Evolutionary conservation across 2,888 invertebrate species (phyloP).

Genomic region (Habroteleia sp.): DNA sequence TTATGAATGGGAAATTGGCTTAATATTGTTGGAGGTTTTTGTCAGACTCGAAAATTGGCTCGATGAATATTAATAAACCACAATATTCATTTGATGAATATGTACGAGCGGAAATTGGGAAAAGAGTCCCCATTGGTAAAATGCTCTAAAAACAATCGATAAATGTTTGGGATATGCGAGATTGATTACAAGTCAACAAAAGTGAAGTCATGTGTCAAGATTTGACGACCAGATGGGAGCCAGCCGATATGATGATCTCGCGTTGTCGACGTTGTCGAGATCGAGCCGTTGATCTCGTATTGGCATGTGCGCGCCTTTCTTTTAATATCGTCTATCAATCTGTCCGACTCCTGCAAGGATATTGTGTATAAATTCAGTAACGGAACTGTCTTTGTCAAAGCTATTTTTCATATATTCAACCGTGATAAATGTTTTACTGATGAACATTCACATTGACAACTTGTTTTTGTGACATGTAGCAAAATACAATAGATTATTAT

Average conservation of each 20-base stretch:
- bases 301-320: constrained; percentile 52
- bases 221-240: constrained; percentile 51
- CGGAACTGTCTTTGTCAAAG: constrained; percentile 30
- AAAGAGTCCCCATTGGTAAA: constrained; percentile 28
- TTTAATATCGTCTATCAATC: constrained; percentile 61
- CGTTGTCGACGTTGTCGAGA: constrained; percentile 61
- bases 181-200: constrained; percentile 58
- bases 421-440: constrained; percentile 40
- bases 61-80: constrained; percentile 51
- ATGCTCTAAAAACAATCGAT: constrained; percentile 36
- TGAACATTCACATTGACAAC: constrained; percentile 41
- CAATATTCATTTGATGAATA: constrained; percentile 33
- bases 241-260: constrained; percentile 57
- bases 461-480: too few species aligned
- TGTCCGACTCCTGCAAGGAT: constrained; percentile 54
- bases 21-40: constrained; percentile 24
- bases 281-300: constrained; percentile 48
- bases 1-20: constrained; percentile 22
- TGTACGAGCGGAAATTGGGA: constrained; percentile 13
- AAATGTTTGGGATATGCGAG: constrained; percentile 42
- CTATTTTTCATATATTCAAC: constrained; percentile 32
- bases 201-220: constrained; percentile 41
- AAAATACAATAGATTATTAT: too few species aligned
- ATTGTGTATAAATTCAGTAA: constrained; percentile 40
- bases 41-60: constrained; percentile 18